Evolutionary conservation across 2,888 invertebrate species (phyloP).

Genomic region (Amorpha juglandis): DNA sequence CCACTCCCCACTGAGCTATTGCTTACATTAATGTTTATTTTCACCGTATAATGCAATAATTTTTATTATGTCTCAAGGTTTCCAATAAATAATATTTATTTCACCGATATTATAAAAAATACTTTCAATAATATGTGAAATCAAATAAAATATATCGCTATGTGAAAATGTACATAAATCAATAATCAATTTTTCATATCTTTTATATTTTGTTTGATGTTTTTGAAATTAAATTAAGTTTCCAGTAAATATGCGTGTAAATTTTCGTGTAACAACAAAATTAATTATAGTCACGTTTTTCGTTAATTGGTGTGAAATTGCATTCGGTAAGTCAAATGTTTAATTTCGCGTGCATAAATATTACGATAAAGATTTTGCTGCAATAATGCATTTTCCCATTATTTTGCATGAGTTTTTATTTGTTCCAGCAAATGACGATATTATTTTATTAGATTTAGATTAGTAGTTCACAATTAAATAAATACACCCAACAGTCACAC

Average conservation of each 20-base stretch:
- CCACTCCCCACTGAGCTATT: too few relatives aligned
- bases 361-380: not conserved
- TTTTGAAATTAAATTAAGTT: not conserved
- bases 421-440: too few relatives aligned
- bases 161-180: not conserved
- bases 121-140: not conserved
- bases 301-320: constrained; percentile 33
- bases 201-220: constrained; percentile 2
- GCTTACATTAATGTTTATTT: too few relatives aligned
- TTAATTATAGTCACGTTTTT: constrained; percentile 32
- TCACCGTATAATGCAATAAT: not conserved
- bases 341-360: not conserved
- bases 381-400: not conserved
- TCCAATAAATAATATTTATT: not conserved
- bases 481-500: too few relatives aligned
- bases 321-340: constrained; percentile 11
- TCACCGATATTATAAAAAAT: not conserved
- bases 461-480: too few relatives aligned
- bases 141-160: not conserved
- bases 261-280: constrained; percentile 11
- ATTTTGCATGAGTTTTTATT: not conserved
- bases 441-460: too few relatives aligned
- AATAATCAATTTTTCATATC: not conserved
- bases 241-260: not conserved
- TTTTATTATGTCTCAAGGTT: not conserved